Conservation (phyloP, 2,113 vertebrate genomes). For the Zonotrichia leucophrys region DNA sequence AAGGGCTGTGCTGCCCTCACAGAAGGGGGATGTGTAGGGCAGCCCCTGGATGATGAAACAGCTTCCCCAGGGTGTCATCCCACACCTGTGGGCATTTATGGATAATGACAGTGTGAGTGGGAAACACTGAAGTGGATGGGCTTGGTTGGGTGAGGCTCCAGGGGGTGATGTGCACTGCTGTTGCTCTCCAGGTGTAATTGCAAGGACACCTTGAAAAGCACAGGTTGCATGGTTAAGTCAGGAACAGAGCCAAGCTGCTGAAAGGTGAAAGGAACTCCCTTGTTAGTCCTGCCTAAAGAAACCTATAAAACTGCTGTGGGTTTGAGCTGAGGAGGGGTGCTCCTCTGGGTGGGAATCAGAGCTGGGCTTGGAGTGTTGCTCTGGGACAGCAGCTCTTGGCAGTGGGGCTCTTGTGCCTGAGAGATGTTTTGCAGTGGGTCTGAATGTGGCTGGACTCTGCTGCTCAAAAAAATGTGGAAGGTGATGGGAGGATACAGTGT, state of each 20-base stretch:
- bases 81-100: background rate
- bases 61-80: background rate
- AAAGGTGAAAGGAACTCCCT: background rate
- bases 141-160: background rate
- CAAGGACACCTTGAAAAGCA: background rate
- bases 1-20: background rate
- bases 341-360: background rate
- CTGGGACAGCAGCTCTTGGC: background rate
- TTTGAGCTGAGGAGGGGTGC: background rate
- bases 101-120: background rate
- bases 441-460: background rate
- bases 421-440: accelerated
- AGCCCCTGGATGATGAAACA: background rate
- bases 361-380: too few relatives aligned
- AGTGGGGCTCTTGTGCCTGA: accelerated
- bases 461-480: background rate
- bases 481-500: background rate
- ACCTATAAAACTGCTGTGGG: background rate
- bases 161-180: background rate
- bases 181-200: background rate
- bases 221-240: accelerated
- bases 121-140: accelerated
- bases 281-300: background rate
- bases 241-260: background rate
- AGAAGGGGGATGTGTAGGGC: background rate